Percentiles rank a stretch among this genome's conserved stretches.
Evolutionary conservation across 2,888 invertebrate genomes (phyloP).

Genomic region (Furcula furcula): DNA sequence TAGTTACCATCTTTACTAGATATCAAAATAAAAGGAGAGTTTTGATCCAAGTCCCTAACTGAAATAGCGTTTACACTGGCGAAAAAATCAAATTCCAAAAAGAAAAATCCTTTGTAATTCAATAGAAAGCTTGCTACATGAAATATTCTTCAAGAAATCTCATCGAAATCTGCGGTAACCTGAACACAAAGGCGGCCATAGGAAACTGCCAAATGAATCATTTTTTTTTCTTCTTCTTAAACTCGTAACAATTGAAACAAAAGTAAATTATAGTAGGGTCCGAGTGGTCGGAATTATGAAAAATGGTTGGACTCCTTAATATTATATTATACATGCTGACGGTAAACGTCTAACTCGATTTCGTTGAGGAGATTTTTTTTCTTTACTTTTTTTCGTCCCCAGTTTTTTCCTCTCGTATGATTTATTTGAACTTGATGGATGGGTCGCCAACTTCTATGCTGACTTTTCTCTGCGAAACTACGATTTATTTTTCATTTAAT

Average conservation of each 20-base stretch:
- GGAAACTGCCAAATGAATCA: conserved; percentile 61
- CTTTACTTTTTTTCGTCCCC: conserved; percentile 13
- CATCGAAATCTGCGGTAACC: conserved; percentile 39
- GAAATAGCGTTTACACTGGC: background rate
- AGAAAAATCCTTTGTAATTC: conserved; percentile 28
- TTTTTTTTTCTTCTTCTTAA: conserved; percentile 48
- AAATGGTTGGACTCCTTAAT: conserved; percentile 49
- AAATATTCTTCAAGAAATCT: conserved; percentile 35
- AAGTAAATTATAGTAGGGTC: conserved; percentile 66
- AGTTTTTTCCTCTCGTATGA: conserved; percentile 10
- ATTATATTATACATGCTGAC: conserved; percentile 33
- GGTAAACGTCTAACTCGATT: conserved; percentile 28
- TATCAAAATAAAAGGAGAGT: too few relatives aligned
- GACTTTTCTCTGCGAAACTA: background rate
- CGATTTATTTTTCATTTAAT: background rate
- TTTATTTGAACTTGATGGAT: conserved; percentile 27
- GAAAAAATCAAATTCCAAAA: background rate
- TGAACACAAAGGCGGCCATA: conserved; percentile 41
- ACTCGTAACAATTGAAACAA: conserved; percentile 76
- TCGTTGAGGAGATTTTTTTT: conserved; percentile 15
- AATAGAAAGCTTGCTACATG: conserved; percentile 16
- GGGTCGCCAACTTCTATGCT: conserved; percentile 5
- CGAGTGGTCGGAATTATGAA: conserved; percentile 60
- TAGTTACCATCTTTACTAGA: too few relatives aligned
- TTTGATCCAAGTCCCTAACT: background rate